Conservation (phyloP, 2,797 vertebrate genomes). For the Pelochelys cantorii region DNA sequence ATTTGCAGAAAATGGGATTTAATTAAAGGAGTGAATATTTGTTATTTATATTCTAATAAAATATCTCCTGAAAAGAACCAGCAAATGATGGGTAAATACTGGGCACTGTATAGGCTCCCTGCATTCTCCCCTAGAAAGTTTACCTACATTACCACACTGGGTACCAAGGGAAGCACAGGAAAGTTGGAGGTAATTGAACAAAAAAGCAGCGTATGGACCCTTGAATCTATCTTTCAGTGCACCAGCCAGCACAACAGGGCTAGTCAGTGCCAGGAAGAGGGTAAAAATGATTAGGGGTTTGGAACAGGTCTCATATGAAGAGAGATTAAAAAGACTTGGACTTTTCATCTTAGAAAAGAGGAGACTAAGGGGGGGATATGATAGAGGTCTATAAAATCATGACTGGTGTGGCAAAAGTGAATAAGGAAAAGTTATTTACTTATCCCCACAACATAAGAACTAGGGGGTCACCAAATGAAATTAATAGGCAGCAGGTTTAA, state of each 20-base stretch:
- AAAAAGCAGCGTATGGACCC: background rate
- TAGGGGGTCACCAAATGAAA: no score
- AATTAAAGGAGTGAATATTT: slow-evolving; percentile 74
- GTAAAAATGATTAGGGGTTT: no score
- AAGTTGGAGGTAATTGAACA: background rate
- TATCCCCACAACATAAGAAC: no score
- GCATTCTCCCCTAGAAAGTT: background rate
- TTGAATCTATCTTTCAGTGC: background rate
- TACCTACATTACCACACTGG: background rate
- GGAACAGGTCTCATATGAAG: no score
- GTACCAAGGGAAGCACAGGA: background rate
- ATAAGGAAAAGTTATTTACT: no score
- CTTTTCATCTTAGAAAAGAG: no score
- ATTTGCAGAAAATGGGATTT: slow-evolving; percentile 79
- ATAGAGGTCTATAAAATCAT: no score
- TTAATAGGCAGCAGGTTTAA: no score
- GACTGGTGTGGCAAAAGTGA: no score
- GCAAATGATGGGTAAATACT: slow-evolving; percentile 66
- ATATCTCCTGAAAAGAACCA: slow-evolving; percentile 59
- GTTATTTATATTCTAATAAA: slow-evolving; percentile 73
- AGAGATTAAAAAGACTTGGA: no score
- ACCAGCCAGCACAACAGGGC: background rate
- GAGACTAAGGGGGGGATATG: no score
- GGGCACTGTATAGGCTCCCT: background rate
- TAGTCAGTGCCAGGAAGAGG: background rate